Conservation (phyloP, 1,140 invertebrate species). For the Drosophila kurseongensis region DNA sequence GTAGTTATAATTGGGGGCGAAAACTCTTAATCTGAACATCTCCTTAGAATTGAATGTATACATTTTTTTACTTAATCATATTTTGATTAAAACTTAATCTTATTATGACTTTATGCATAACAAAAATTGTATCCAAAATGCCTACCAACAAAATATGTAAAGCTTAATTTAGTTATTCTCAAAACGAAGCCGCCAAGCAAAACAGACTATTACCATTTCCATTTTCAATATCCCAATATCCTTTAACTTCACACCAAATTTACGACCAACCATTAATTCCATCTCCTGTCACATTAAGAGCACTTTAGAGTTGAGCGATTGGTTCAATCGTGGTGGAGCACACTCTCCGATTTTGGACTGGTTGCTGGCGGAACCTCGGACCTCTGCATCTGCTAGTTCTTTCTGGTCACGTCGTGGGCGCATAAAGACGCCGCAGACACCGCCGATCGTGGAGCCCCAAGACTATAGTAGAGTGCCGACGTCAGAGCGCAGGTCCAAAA, state of each 20-base stretch:
- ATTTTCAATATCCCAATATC: conserved; percentile 18
- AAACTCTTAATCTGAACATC: too few relatives aligned
- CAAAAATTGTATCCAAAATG: too few relatives aligned
- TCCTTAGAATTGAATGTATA: too few relatives aligned
- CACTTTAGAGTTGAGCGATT: conserved; percentile 30
- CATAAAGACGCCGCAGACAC: conserved; percentile 67
- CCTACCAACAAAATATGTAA: too few relatives aligned
- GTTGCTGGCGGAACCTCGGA: conserved; percentile 69
- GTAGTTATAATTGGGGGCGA: too few relatives aligned
- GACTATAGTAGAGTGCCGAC: conserved; percentile 50
- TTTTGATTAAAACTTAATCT: too few relatives aligned
- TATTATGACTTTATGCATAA: too few relatives aligned
- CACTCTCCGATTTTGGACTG: conserved; percentile 67
- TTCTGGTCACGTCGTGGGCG: conserved; percentile 72
- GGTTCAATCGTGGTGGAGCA: conserved; percentile 12
- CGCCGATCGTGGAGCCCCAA: conserved; percentile 37
- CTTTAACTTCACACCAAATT: conserved; percentile 35
- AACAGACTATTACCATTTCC: neutral
- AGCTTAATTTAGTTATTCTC: neutral
- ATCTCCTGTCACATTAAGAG: conserved; percentile 30
- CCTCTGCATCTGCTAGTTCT: conserved; percentile 59
- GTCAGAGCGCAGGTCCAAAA: conserved; percentile 70
- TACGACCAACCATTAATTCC: conserved; percentile 34
- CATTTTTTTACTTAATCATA: too few relatives aligned
- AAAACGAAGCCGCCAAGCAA: neutral